These are phyloP conservation scores for Pelodytes ibericus DNA, from an alignment of 2,797 vertebrate genomes.

Conservation along the genomic window DNA sequence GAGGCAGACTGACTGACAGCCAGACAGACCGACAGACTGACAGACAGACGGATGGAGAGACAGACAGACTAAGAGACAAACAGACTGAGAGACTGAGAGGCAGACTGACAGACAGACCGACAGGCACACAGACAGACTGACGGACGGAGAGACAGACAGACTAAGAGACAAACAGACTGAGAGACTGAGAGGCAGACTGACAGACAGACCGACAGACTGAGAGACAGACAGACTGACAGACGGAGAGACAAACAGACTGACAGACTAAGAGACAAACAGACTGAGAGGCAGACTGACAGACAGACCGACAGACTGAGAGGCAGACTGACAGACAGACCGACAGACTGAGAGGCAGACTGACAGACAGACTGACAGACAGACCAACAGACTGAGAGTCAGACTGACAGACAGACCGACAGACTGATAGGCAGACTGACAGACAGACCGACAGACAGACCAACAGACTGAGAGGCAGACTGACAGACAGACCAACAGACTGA, in stretches of 20 bases:
- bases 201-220: no score
- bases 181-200: no score
- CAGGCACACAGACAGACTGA: neutral
- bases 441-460: neutral
- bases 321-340: no score
- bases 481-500: no score
- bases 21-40: neutral
- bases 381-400: neutral
- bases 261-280: no score
- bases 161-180: no score
- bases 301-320: neutral
- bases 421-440: neutral
- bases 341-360: neutral
- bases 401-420: neutral
- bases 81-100: no score
- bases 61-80: neutral
- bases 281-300: neutral
- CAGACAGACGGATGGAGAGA: neutral
- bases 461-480: no score
- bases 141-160: no score
- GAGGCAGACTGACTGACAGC: neutral
- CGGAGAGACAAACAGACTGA: no score
- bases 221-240: no score
- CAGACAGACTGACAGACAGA: no score
- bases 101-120: neutral